A percentile compares a stretch with the other conserved stretches of the same genome.
Evolutionary conservation across 2,797 vertebrate species (phyloP).

Genomic region (Setipinna tenuifilis): DNA sequence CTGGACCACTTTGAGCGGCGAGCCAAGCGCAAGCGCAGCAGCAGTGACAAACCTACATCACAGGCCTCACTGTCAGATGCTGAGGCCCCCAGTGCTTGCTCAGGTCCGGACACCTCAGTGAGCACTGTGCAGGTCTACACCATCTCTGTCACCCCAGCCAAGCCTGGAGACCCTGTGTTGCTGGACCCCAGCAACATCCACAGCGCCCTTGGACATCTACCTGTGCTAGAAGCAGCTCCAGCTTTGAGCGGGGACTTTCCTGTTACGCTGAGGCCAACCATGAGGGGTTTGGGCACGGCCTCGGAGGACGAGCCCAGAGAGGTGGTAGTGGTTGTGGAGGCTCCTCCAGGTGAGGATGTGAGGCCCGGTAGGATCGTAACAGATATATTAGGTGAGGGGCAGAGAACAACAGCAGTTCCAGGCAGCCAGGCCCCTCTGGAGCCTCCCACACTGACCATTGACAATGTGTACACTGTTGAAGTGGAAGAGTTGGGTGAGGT

Average conservation of each 20-base stretch:
- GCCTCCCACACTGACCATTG: slow-evolving; percentile 28
- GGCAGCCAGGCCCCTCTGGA: neutral
- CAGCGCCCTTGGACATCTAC: slow-evolving; percentile 9
- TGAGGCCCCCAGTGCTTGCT: neutral
- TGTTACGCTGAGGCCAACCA: slow-evolving; percentile 57
- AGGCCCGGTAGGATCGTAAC: slow-evolving; percentile 45
- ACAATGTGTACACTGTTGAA: slow-evolving; percentile 48
- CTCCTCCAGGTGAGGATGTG: slow-evolving; percentile 39
- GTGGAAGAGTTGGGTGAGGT: neutral
- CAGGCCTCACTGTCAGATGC: slow-evolving; percentile 22
- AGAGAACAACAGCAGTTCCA: slow-evolving; percentile 37
- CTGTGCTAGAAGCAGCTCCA: slow-evolving; percentile 5
- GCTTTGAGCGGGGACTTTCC: slow-evolving; percentile 48
- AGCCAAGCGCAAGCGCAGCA: slow-evolving; percentile 55
- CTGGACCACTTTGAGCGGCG: slow-evolving; percentile 49
- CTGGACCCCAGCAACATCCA: slow-evolving; percentile 30
- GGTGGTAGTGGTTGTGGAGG: slow-evolving; percentile 62
- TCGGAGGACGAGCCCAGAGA: slow-evolving; percentile 46
- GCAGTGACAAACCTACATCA: neutral
- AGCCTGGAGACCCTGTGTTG: slow-evolving; percentile 40
- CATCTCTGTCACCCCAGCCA: slow-evolving; percentile 48
- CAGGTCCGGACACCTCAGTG: slow-evolving; percentile 22
- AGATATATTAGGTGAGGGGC: slow-evolving; percentile 45
- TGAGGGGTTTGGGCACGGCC: slow-evolving; percentile 36
- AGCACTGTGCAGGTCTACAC: slow-evolving; percentile 57